Evolutionary conservation across 1,140 invertebrate genomes (phyloP), one percentile per base, ranked within the genome.

Genomic region (Cyphomyrmex costatus): DNA sequence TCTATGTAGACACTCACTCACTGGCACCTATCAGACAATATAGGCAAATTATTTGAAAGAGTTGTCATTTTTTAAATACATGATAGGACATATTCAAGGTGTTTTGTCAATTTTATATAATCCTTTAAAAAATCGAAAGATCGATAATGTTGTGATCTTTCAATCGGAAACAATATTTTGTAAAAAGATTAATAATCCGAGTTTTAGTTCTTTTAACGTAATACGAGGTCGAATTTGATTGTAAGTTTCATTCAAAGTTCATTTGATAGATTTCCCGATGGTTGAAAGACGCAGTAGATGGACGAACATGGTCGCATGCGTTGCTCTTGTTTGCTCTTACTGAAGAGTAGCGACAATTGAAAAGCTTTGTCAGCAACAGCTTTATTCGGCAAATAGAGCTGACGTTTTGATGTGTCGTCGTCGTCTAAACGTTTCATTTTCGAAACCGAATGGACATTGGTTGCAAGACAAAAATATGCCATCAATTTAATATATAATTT

Each of bases 251-350:
- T 78, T 63, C 58, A 76, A 79, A 89, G 85, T 87, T 89, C 51
- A 80, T 76, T 61, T 84, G 51, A 79, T 65, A 87, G 27, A 71
- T 73, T 87, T 86, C 14, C 12, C 51, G 0, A 6, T 66, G 46
- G 33, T 68, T 56, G 65, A 79, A 79, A 89, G 87, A 79, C 60
- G 85, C 56, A 78, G 73, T 84, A 89, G 87, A 90, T 89, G 88
- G 78, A 84, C 78, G 87, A 74, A 88, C 85, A 86, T 12, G 88
- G 73, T 86, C 77, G 61, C 46, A 89, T 89, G 46, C 53, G 53
- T 89, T 84, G 73, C 58, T 68, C 66, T 86, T 89, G 66, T 89
- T 90, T 90, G 66, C 42, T 56, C 53, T 7, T 27, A 42, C 3
- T 30, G 21, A 84, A 80, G 61, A 56, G 53, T 12, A 42, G 53